Evolutionary conservation across 2,797 vertebrate genomes (phyloP), one percentile per base, ranked within the genome.

Genomic region (Anabacerthia variegaticeps): DNA sequence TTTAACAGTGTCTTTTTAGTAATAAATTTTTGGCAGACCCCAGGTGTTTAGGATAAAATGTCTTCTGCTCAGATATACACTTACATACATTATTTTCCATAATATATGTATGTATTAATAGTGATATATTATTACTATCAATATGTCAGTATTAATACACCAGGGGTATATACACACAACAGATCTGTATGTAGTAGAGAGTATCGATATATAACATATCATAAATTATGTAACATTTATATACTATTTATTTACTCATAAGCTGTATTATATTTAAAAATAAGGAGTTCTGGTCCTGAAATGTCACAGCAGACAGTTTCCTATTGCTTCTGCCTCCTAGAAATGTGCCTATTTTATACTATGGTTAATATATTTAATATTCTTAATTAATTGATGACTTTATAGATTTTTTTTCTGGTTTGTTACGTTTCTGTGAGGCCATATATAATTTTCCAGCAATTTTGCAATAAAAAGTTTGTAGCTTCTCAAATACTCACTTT

Each of bases 401-500:
- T 65, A 19, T 80, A n/a, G 8, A 15, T 51, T 65, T 92, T 68
- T 16, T 54, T 73, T 66, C 23, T 84, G 12, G 3, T 49, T 75
- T 66, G 21, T 41, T 66, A 52, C 3, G 24, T 94, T 59, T 54
- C 24, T 37, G 27, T 71, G 73, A 59, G 30, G 10, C 51, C 14
- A 3, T 26, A 37, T 14, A 20, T 19, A 59, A 37, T 43, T 79
- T 52, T 71, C 76, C 39, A 27, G 24, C 36, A 24, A 41, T 19
- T 86, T 93, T 78, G 43, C 49, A 80, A 12, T 24, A 68, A 68
- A 34, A 44, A 51, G 32, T 52, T 83, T 6, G 2, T 94, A 81
- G 22, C 46, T 91, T 95, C 67, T 92, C 37, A 91, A 82, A 94
- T 56, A 58, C 73, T 89, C 36, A 74, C 96, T 88, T 86, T n/a